Conservation (phyloP, 2,888 invertebrate species). For the Ischnura elegans region DNA sequence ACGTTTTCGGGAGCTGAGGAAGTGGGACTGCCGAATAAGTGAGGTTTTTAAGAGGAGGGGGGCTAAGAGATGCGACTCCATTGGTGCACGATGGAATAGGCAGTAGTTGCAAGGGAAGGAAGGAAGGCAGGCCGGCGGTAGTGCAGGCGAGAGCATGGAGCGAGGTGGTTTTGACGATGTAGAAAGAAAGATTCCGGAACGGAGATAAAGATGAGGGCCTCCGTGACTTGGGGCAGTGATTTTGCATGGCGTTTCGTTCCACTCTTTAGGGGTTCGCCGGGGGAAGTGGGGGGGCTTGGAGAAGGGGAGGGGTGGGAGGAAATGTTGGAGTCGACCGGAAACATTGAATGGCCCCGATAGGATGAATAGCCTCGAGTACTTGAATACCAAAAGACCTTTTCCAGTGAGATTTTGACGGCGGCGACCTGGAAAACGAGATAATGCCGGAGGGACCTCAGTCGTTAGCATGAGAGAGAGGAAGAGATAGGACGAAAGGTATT, state of each 20-base stretch:
- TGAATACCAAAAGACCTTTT: slow-evolving; percentile 25
- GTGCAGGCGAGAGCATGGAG: neutral
- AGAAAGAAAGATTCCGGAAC: neutral
- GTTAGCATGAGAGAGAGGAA: neutral
- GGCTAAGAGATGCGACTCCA: neutral
- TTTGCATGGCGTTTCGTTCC: neutral
- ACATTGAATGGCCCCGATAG: neutral
- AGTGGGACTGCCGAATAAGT: neutral
- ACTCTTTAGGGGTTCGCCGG: neutral
- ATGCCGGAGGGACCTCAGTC: neutral
- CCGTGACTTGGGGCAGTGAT: slow-evolving; percentile 38
- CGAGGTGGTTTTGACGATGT: neutral
- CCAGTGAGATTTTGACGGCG: neutral
- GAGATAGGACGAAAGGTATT: neutral
- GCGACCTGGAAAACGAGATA: slow-evolving; percentile 27
- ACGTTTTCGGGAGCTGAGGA: neutral
- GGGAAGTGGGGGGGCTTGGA: too few species aligned
- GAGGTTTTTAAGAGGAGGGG: neutral
- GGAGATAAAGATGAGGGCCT: slow-evolving; percentile 6
- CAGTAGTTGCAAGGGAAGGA: neutral
- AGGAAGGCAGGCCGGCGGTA: neutral
- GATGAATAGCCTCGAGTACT: slow-evolving; percentile 12
- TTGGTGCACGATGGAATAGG: neutral
- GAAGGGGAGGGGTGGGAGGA: neutral
- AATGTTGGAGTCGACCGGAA: neutral